These are phyloP conservation scores for Actias luna DNA, from an alignment of 2,888 invertebrate species.

Conservation along the genomic window DNA sequence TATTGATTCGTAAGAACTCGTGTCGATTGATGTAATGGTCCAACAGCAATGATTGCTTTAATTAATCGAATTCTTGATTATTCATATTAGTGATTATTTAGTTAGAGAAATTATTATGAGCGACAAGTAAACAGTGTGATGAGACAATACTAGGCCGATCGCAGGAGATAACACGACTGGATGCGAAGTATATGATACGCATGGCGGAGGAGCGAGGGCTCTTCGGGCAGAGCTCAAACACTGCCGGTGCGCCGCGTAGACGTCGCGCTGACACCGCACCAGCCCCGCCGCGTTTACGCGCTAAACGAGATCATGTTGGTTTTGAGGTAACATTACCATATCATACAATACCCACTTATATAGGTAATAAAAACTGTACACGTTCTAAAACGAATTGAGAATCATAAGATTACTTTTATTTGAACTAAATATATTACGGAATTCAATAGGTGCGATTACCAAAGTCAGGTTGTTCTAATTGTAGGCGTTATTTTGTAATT, in stretches of 20 bases:
- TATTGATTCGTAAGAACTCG: no score
- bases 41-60: no score
- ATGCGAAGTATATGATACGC: conserved; percentile 91
- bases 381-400: no score
- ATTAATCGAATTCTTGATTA: no score
- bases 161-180: conserved; percentile 87
- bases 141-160: conserved; percentile 47
- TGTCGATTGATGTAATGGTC: no score
- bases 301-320: conserved; percentile 40
- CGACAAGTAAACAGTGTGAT: conserved; percentile 20
- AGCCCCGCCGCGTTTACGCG: conserved; percentile 56
- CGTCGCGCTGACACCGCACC: conserved; percentile 49
- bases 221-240: conserved; percentile 81
- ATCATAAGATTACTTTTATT: no score
- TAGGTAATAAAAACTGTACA: no score
- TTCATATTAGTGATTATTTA: background rate
- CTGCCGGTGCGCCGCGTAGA: conserved; percentile 61
- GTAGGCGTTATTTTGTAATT: no score
- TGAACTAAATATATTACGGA: no score
- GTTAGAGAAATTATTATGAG: background rate
- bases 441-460: no score
- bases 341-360: background rate
- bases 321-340: conserved; percentile 51
- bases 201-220: conserved; percentile 91
- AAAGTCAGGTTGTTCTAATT: no score